Percentiles rank a stretch among this genome's conserved stretches.
phyloP scores from a whole-genome alignment of 37 sponge, comb jelly and placozoan species.

The Crambe crambe region DNA sequence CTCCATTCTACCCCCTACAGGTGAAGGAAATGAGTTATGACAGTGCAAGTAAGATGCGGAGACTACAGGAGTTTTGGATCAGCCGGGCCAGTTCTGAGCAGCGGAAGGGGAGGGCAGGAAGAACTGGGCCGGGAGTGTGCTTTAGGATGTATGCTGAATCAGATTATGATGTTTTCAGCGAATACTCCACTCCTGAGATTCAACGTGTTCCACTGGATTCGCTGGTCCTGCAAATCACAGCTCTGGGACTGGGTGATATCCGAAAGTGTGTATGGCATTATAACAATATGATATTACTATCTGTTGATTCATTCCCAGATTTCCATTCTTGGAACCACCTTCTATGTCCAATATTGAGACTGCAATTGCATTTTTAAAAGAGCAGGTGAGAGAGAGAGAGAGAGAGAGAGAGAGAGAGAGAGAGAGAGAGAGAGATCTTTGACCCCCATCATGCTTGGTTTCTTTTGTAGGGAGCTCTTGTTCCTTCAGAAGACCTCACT shows the following conservation, averaged over 20 bases:
- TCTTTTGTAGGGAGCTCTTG: slow-evolving; percentile 64
- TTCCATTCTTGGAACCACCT: slow-evolving; percentile 87
- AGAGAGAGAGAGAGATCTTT: too few species aligned
- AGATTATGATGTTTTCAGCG: slow-evolving; percentile 84
- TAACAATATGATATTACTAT: background rate
- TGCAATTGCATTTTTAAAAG: slow-evolving; percentile 70
- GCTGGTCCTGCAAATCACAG: slow-evolving; percentile 77
- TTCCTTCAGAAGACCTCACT: slow-evolving; percentile 58
- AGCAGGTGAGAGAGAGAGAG: slow-evolving; percentile 54
- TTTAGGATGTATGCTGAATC: slow-evolving; percentile 89
- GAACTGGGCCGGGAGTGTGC: slow-evolving; percentile 97
- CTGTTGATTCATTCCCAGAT: slow-evolving; percentile 41
- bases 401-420: background rate
- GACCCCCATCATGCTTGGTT: background rate
- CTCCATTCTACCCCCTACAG: slow-evolving; percentile 16
- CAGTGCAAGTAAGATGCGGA: slow-evolving; percentile 78
- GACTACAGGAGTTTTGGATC: slow-evolving; percentile 97
- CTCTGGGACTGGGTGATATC: slow-evolving; percentile 60
- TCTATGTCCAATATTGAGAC: slow-evolving; percentile 64
- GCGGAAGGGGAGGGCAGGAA: slow-evolving; percentile 95
- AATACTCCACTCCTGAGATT: slow-evolving; percentile 94
- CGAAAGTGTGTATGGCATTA: slow-evolving; percentile 55
- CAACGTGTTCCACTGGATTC: slow-evolving; percentile 90
- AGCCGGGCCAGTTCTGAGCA: slow-evolving; percentile 97
- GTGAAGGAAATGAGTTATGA: slow-evolving; percentile 99